These are phyloP conservation scores for Halcyon smyrnensis DNA, from an alignment of 2,797 vertebrate species.

Conservation along the genomic window DNA sequence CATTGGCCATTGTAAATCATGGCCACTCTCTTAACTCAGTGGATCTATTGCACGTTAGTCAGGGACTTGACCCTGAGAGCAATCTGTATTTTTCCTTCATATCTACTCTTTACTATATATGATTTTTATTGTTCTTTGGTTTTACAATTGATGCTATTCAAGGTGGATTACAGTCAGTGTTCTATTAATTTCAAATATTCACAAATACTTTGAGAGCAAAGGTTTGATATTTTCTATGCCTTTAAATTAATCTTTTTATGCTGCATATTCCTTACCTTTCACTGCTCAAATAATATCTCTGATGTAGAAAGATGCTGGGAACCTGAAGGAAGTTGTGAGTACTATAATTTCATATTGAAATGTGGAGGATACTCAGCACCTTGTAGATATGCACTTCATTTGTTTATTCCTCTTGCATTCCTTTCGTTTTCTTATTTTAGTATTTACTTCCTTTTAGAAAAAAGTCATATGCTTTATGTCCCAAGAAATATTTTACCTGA, in stretches of 20 bases:
- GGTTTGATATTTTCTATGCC: not conserved
- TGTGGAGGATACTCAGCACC: not conserved
- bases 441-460: not conserved
- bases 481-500: not conserved
- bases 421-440: not conserved
- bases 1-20: conserved; percentile 25
- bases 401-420: not conserved
- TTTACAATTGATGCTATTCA: not conserved
- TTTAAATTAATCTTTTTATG: not conserved
- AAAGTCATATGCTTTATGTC: not conserved
- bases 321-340: not conserved
- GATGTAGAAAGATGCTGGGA: not conserved
- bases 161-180: not conserved
- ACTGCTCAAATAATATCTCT: not conserved
- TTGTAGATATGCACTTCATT: not conserved
- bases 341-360: not conserved
- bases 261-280: not conserved
- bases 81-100: not conserved
- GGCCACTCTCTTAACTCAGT: not conserved
- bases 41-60: conserved; percentile 1
- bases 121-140: not conserved
- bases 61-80: not conserved
- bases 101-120: not conserved
- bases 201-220: not conserved
- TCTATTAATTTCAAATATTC: not conserved